Base-by-base conservation (phyloP, 2,113 vertebrate species). In the Myrmophylax atrothorax region DNA sequence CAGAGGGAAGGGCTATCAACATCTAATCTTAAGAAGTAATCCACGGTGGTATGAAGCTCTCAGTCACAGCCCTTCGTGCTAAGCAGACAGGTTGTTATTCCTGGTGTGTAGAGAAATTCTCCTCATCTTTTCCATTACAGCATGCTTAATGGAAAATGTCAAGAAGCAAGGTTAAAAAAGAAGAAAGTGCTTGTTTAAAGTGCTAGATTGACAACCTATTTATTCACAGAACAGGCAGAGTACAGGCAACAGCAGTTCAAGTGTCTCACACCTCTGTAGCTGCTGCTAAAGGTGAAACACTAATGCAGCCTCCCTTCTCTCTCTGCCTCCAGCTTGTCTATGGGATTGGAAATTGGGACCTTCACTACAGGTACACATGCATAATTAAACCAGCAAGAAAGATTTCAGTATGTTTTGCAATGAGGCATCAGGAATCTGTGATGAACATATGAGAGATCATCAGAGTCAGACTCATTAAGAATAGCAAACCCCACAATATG, bases 101-200 rank as follows among this genome's bases (percentile, higher is more conserved):
- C 75, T 88, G 55, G 44, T 35, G 76, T 55, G 80, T 3, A 75
- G 62, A 92, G 80, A 74, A 94, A 89, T 84, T 74, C 95, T 82
- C 60, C 84, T 93, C 82, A 84, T 89, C 70, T 95, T 92, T 95
- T 82, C 91, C 89, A 66, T 87, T 87, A 93, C 86, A 33, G 44
- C 15, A 76, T 63, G 55, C 91, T 90, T 93, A 96, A 97, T 96
- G 93, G 95, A 94, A 96, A 97, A 96, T 83, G 93, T 95, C 86
- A 93, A 93, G 95, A 93, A 94, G 84, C 46, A 53, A 70, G 85
- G 83, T 84, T 81, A 93, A 93, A 87, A 64, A 85, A 91, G 90
- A 94, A 92, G 73, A 88, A 84, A 93, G 89, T 55, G 73, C 86
- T 91, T 95, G 84, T 91, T 94, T 94, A 72, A 97, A 90, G 89